Conservation (phyloP, 2,113 vertebrate genomes). For the Pica pica region DNA sequence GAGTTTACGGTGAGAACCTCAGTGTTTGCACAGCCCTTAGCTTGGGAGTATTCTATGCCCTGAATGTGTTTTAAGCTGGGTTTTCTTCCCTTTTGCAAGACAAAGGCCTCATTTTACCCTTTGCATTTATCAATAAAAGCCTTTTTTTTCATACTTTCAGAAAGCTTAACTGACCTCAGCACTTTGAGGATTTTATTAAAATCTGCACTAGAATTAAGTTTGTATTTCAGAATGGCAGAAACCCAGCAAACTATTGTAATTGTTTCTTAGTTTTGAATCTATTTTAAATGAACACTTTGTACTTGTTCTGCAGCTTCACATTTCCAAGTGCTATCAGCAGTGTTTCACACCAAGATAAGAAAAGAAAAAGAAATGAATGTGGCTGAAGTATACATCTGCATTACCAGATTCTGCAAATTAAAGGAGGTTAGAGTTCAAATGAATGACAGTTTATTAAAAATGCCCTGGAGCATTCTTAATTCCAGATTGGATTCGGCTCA, state of each 20-base stretch:
- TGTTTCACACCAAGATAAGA: not conserved
- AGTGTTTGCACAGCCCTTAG: not conserved
- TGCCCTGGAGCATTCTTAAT: conserved; percentile 33
- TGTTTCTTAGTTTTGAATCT: not conserved
- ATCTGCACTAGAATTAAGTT: not conserved
- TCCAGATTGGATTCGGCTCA: conserved; percentile 26
- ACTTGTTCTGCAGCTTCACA: not conserved
- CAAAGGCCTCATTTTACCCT: not conserved
- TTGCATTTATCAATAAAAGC: not conserved
- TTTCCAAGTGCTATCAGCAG: conserved; percentile 2
- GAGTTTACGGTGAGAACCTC: not conserved
- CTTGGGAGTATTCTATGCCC: not conserved
- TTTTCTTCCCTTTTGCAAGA: not conserved
- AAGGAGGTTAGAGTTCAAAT: conserved; percentile 23
- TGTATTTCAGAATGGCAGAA: not conserved
- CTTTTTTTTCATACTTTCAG: not conserved
- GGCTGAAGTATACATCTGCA: not conserved
- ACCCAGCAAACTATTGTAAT: not conserved
- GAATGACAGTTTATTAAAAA: conserved; percentile 53
- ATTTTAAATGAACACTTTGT: not conserved
- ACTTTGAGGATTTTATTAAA: not conserved
- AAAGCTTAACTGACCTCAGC: not conserved
- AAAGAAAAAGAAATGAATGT: not conserved
- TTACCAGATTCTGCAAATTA: conserved; percentile 28
- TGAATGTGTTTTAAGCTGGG: not conserved